Percentiles rank a stretch among this genome's conserved stretches.
Evolutionary conservation across 2,797 vertebrate genomes (phyloP).

Genomic region (Rhynchonycteris naso): DNA sequence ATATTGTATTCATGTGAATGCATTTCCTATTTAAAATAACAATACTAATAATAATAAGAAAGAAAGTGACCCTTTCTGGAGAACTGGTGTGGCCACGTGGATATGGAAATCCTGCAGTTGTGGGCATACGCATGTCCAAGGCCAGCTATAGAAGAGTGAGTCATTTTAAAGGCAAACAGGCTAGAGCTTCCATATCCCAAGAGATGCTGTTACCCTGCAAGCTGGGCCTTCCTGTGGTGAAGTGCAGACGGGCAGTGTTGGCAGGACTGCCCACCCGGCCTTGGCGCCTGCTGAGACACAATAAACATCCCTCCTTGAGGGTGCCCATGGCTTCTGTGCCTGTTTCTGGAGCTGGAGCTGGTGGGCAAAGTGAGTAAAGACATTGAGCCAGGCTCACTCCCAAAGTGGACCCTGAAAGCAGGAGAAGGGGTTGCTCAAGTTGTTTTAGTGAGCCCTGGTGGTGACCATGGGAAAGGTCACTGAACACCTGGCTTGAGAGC

Average conservation of each 20-base stretch:
- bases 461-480: not conserved
- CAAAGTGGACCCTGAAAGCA: no score
- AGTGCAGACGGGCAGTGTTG: not conserved
- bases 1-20: not conserved
- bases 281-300: not conserved
- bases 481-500: not conserved
- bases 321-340: fast-evolving
- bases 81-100: not conserved
- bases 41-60: not conserved
- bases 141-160: not conserved
- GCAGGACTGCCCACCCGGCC: not conserved
- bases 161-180: not conserved
- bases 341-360: not conserved
- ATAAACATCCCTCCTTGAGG: fast-evolving
- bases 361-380: not conserved
- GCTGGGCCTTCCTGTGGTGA: not conserved
- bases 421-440: not conserved
- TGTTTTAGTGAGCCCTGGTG: not conserved
- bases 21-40: not conserved
- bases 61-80: not conserved
- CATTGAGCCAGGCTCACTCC: not conserved
- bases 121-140: not conserved
- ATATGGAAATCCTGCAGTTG: not conserved
- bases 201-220: not conserved
- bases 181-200: fast-evolving